Base-by-base conservation (phyloP, 2,113 vertebrate genomes). In the Macquaria australasica region DNA sequence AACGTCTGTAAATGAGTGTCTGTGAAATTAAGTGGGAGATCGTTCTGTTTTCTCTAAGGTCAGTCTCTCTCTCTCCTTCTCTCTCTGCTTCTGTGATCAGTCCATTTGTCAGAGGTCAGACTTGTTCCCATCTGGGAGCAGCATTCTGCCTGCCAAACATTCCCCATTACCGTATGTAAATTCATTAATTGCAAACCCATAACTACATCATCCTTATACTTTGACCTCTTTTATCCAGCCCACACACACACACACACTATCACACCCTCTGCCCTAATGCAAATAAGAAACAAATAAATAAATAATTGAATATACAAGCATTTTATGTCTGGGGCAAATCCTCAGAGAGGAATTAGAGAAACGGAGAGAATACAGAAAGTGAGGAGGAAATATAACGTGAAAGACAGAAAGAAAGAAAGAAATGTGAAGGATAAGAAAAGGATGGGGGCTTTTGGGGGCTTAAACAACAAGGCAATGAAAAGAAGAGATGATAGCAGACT, bases 151-250 rank as follows among this genome's bases (percentile, higher is more conserved):
- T 82, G 83, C 86, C 88, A 91, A 94, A 91, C 89, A 86, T 82
- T 87, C 76, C 84, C 88, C 81, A 94, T 94, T 94, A 95, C 87
- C 28, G 75, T 92, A 93, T 94, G 94, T 90, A 95, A 95, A 95
- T 95, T 85, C 85, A 86, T 87, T 94, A 92, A 95, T 95, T 93
- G 89, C 91, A 93, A 89, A 88, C 79, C 87, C 77, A 87, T 88
- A 85, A 91, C 85, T 82, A 72, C 90, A 84, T 90, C 87, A 88
- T 88, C 72, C 77, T 84, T 34, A 87, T 83, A 82, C 86, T 88
- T 78, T 90, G 86, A 94, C 91, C 92, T 88, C 80, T 70, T 75
- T 81, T 79, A 86, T 85, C 37, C 62, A 72, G 60, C 67, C 14
- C 63, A 31, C 60, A 64, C 66, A 72, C 41, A 62, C 56, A 68